phyloP scores from a whole-genome alignment of 2,113 vertebrate genomes.

The Mormoops blainvillei region DNA sequence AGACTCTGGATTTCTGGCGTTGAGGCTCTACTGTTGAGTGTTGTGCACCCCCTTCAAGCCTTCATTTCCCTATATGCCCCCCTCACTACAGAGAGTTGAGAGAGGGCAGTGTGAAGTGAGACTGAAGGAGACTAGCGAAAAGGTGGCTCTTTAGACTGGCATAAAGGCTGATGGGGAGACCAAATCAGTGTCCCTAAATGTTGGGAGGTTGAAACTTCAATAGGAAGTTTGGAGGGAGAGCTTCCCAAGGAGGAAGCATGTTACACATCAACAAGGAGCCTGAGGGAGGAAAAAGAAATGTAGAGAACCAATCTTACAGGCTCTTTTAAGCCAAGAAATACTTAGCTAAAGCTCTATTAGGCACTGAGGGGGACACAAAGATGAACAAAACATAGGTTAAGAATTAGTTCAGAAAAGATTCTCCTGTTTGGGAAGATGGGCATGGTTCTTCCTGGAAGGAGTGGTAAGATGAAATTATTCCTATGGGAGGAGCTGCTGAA shows the following conservation, averaged over 20 bases:
- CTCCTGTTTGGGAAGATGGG: neutral
- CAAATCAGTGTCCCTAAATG: neutral
- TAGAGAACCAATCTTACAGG: neutral
- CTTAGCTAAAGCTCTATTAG: neutral
- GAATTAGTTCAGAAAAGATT: neutral
- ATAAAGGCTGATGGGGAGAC: neutral
- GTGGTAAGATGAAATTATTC: neutral
- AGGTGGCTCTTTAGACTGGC: neutral
- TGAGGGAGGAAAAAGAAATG: neutral
- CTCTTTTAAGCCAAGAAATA: neutral
- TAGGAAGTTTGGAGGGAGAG: neutral
- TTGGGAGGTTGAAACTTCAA: neutral
- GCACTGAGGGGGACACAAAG: neutral
- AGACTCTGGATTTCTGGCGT: neutral
- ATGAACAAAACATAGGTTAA: neutral
- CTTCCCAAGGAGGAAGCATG: neutral
- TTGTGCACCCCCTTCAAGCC: neutral
- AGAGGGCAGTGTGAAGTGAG: neutral
- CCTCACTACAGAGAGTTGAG: neutral
- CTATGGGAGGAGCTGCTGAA: neutral
- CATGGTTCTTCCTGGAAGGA: neutral
- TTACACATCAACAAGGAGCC: neutral
- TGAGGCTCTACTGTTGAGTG: neutral
- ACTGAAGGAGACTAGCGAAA: neutral
- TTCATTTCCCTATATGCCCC: neutral